Conservation (phyloP, 2,888 invertebrate genomes). For the Hyppa rectilinea region DNA sequence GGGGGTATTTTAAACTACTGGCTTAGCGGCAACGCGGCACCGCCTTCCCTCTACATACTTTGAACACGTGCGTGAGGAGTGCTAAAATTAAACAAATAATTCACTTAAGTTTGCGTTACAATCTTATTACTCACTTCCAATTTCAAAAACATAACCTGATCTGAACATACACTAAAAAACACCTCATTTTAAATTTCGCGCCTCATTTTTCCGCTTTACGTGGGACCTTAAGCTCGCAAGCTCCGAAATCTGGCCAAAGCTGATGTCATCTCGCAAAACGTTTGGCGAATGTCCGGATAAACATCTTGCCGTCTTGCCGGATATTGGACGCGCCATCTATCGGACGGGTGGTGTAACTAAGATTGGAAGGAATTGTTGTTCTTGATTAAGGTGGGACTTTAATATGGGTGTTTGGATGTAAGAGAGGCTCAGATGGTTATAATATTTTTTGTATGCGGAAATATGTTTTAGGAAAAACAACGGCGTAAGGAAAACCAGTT, state of each 20-base stretch:
- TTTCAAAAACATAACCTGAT: conserved; percentile 12
- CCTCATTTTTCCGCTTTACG: conserved; percentile 19
- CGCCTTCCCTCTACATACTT: no score
- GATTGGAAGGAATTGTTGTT: conserved; percentile 37
- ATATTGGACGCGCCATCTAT: conserved; percentile 63
- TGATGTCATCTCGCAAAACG: conserved; percentile 61
- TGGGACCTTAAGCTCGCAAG: conserved; percentile 36
- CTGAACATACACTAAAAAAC: not conserved
- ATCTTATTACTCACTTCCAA: not conserved
- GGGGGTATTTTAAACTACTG: no score
- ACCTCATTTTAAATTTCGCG: conserved; percentile 4
- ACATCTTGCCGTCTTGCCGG: conserved; percentile 58
- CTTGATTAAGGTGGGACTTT: conserved; percentile 35
- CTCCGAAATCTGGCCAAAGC: conserved; percentile 53
- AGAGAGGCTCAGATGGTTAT: not conserved
- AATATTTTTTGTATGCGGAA: not conserved
- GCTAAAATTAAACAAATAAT: not conserved
- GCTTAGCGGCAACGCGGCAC: no score
- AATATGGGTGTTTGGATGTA: conserved; percentile 9
- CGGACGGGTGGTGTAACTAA: conserved; percentile 39
- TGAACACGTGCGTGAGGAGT: no score
- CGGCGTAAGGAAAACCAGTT: not conserved
- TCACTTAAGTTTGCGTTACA: not conserved
- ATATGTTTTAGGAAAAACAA: not conserved
- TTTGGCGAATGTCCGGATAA: conserved; percentile 57